Evolutionary conservation across 2,113 vertebrate species (phyloP), one percentile per base, ranked within the genome.

Genomic region (Melanerpes aurifrons): DNA sequence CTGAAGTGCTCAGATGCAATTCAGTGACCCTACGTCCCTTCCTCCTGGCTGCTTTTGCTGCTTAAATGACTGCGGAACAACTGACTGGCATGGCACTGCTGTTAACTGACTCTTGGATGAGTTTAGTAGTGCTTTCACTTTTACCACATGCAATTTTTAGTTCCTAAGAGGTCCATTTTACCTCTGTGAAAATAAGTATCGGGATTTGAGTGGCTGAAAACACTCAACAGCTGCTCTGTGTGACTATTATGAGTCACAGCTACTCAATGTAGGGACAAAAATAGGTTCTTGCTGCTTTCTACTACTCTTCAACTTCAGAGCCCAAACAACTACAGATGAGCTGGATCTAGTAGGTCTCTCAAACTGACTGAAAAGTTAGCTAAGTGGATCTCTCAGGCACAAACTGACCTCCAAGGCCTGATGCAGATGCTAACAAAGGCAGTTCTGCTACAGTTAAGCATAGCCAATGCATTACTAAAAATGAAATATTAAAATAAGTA

Each of bases 171-270:
- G 86, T 89, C 78, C 47, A 17, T 53, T 92, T 62, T 89, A 95
- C 86, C 86, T 94, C 89, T 56, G 53, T 67, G 73, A 92, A 69
- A 87, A 67, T 71, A 89, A 79, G 59, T n/a, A 69, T 62, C 43
- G 37, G 63, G 56, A 93, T 86, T 22, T 24, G 57, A 73, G 40
- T 32, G 54, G 85, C 67, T 93, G 79, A 77, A 90, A 94, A 91
- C 78, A 90, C 57, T 81, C 58, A 86, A 43, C 84, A 94, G 82
- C 94, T 95, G 87, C 77, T 86, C 45, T 66, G 62, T 74, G 66
- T 83, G 79, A 76, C 83, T 94, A 45, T 70, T 94, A 83, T 87
- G 90, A 94, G 89, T 94, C 88, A 95, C 40, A 86, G 93, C 69
- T 87, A 63, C 62, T 93, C 8, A 3, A 25, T 11, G 50, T 1